These are phyloP conservation scores for Guaruba guarouba DNA, from an alignment of 2,113 vertebrate species.

Conservation along the genomic window DNA sequence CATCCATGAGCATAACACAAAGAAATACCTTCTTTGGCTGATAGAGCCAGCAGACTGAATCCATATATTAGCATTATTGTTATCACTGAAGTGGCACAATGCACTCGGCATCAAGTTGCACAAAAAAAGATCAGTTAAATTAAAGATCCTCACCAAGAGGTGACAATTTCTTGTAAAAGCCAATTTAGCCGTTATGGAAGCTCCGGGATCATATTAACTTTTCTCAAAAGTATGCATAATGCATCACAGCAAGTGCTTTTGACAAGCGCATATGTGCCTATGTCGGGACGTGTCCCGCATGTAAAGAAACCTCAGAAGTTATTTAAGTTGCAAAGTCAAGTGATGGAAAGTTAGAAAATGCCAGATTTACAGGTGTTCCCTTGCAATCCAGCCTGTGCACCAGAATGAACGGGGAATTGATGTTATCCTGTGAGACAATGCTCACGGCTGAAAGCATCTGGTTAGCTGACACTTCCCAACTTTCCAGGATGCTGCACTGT, in stretches of 20 bases:
- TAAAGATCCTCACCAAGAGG: slow-evolving; percentile 43
- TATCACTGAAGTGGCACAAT: slow-evolving; percentile 18
- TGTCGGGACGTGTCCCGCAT: not conserved
- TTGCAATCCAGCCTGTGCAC: not conserved
- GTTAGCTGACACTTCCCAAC: not conserved
- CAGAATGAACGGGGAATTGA: not conserved
- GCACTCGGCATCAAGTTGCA: not conserved
- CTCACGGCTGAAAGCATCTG: not conserved
- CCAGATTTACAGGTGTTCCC: slow-evolving; percentile 1
- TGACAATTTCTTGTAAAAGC: slow-evolving; percentile 30
- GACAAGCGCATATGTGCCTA: not conserved
- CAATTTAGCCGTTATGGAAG: slow-evolving; percentile 40
- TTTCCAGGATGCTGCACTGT: not conserved
- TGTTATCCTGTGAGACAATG: not conserved
- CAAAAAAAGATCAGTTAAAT: slow-evolving; percentile 46
- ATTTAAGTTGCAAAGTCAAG: slow-evolving; percentile 25
- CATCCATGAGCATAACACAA: slow-evolving; percentile 7
- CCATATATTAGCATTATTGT: slow-evolving; percentile 22
- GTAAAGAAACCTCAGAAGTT: not conserved
- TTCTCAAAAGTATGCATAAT: slow-evolving; percentile 20
- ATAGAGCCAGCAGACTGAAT: slow-evolving; percentile 30
- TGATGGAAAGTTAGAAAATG: slow-evolving; percentile 3
- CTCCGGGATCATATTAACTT: slow-evolving; percentile 36
- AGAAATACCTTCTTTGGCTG: slow-evolving; percentile 25
- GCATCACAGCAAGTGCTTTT: slow-evolving; percentile 34